These are phyloP conservation scores for Ceraclea dissimilis DNA, from an alignment of 2,888 invertebrate genomes.

Conservation along the genomic window DNA sequence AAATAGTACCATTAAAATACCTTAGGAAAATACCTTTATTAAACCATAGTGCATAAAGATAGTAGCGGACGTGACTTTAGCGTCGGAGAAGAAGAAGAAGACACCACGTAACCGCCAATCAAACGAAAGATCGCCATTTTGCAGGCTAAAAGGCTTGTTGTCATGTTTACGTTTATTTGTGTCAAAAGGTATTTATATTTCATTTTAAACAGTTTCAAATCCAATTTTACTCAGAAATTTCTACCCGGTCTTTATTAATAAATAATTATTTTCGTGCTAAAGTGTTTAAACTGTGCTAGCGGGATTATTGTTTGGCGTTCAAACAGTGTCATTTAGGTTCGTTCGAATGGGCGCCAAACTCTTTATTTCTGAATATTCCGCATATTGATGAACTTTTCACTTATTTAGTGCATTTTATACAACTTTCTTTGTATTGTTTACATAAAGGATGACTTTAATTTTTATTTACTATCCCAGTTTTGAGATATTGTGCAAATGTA, in stretches of 20 bases:
- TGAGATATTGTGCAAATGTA: background rate
- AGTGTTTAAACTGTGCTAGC: background rate
- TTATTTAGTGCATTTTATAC: background rate
- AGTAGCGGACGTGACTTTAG: background rate
- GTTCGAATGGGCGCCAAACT: conserved; percentile 23
- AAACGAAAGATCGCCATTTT: conserved; percentile 39
- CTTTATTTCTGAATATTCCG: conserved; percentile 10
- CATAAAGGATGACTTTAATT: background rate
- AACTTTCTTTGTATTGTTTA: background rate
- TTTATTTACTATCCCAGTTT: background rate
- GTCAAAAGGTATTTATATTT: conserved; percentile 35
- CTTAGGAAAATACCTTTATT: too few relatives aligned
- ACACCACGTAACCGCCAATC: conserved; percentile 22
- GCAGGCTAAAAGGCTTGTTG: conserved; percentile 44
- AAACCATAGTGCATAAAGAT: too few relatives aligned
- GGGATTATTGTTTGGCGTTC: conserved; percentile 8
- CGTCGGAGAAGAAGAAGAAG: conserved; percentile 6
- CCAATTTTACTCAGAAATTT: background rate
- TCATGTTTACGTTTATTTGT: conserved; percentile 46
- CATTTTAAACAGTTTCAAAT: background rate
- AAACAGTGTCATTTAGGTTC: conserved; percentile 16
- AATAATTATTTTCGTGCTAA: conserved; percentile 22
- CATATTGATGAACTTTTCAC: background rate
- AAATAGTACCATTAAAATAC: too few relatives aligned
- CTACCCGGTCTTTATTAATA: background rate